These are phyloP conservation scores for Anagyrus pseudococci DNA, from an alignment of 2,888 invertebrate species.

Conservation along the genomic window DNA sequence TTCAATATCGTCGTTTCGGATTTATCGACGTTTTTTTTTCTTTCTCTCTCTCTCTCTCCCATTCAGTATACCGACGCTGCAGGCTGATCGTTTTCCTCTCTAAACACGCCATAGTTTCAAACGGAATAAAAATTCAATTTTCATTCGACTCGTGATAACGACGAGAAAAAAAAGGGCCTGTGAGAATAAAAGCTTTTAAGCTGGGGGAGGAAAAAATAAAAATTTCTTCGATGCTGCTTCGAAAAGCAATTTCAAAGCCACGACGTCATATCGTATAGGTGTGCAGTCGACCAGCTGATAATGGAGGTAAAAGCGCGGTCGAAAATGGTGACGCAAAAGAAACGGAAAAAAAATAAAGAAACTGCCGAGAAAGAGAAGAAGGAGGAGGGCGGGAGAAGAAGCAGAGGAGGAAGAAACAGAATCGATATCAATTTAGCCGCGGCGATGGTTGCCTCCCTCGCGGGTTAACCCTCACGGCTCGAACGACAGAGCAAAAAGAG, in stretches of 20 bases:
- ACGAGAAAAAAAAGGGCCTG: too few relatives aligned
- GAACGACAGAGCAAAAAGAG: conserved; percentile 13
- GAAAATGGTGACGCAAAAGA: too few relatives aligned
- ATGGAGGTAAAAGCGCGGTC: conserved; percentile 1
- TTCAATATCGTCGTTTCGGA: background rate
- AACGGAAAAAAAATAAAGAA: too few relatives aligned
- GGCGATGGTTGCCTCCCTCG: too few relatives aligned
- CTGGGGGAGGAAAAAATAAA: background rate
- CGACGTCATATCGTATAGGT: conserved; percentile 1
- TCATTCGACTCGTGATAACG: too few relatives aligned
- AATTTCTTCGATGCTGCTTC: background rate
- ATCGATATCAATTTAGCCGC: conserved; percentile 26
- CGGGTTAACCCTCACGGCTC: conserved; percentile 12
- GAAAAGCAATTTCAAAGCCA: too few relatives aligned
- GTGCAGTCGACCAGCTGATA: conserved; percentile 4
- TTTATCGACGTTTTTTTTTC: background rate
- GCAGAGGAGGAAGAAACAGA: background rate
- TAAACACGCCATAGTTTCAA: too few relatives aligned
- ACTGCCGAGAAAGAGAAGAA: too few relatives aligned
- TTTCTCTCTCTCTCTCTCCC: background rate
- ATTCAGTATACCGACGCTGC: too few relatives aligned
- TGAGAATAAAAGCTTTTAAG: too few relatives aligned
- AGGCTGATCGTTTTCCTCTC: too few relatives aligned
- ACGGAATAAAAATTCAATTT: too few relatives aligned
- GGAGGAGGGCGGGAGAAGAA: background rate